Evolutionary conservation across 2,888 invertebrate genomes (phyloP).

Genomic region (Nycteola revayana): DNA sequence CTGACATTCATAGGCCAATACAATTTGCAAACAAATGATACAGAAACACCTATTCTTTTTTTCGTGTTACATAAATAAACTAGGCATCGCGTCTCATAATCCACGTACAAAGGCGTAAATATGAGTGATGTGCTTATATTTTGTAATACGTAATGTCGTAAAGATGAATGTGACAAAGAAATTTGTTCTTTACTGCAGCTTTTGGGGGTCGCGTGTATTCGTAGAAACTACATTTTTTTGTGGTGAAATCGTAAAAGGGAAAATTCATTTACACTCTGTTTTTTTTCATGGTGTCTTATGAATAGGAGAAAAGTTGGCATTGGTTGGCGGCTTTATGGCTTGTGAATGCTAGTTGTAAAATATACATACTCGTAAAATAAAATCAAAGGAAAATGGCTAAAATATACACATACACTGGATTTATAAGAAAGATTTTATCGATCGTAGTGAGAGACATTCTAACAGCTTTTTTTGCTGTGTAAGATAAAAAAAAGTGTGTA

Average conservation of each 20-base stretch:
- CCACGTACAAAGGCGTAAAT: slow-evolving; percentile 72
- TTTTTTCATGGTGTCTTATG: slow-evolving; percentile 26
- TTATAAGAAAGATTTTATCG: no score
- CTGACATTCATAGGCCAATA: slow-evolving; percentile 44
- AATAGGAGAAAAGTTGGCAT: slow-evolving; percentile 33
- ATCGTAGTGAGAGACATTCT: no score
- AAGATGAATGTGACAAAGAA: slow-evolving; percentile 60
- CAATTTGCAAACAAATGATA: slow-evolving; percentile 66
- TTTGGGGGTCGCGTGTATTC: slow-evolving; percentile 26
- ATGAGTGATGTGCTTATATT: slow-evolving; percentile 69
- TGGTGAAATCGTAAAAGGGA: slow-evolving; percentile 32
- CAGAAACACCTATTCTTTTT: slow-evolving; percentile 51
- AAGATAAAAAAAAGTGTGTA: no score
- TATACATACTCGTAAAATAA: slow-evolving; percentile 19
- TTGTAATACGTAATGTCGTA: slow-evolving; percentile 69
- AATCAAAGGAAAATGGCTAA: slow-evolving; percentile 36
- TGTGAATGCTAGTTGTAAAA: slow-evolving; percentile 21
- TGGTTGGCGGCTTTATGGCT: slow-evolving; percentile 23
- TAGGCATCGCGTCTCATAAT: slow-evolving; percentile 72
- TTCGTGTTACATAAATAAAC: slow-evolving; percentile 65
- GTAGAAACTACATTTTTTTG: slow-evolving; percentile 35
- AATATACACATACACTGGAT: slow-evolving; percentile 21
- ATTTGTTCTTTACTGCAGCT: slow-evolving; percentile 40
- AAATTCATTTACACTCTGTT: slow-evolving; percentile 35
- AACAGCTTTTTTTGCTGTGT: no score